Percentiles rank a stretch among this genome's conserved stretches.
Conservation (phyloP, 2,797 vertebrate genomes). For the Martes flavigula region DNA sequence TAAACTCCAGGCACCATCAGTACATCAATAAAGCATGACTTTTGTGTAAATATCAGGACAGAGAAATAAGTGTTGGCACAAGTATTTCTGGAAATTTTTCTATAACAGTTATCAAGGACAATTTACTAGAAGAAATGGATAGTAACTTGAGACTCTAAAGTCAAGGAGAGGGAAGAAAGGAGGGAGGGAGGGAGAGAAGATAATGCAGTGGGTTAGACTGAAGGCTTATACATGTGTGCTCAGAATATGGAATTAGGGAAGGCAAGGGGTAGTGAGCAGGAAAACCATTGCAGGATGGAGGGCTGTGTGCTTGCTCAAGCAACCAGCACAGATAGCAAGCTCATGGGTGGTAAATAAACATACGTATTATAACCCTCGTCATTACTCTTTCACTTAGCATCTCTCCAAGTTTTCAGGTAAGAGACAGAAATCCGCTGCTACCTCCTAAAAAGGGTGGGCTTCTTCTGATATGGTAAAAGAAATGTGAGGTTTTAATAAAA, state of each 20-base stretch:
- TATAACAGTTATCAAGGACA: neutral
- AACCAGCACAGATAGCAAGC: neutral
- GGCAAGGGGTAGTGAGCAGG: neutral
- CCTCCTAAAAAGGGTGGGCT: neutral
- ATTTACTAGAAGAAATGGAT: slow-evolving; percentile 55
- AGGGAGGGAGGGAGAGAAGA: neutral
- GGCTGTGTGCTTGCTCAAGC: neutral
- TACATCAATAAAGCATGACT: slow-evolving; percentile 47
- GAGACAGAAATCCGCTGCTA: neutral
- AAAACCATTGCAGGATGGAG: neutral
- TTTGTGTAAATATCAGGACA: slow-evolving; percentile 45
- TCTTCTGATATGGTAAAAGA: slow-evolving; percentile 24
- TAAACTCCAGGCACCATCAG: slow-evolving; percentile 36
- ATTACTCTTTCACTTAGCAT: neutral
- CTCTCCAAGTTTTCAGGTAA: neutral
- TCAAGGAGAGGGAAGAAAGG: neutral
- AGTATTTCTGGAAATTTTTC: slow-evolving; percentile 24
- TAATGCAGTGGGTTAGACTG: neutral
- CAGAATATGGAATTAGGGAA: neutral
- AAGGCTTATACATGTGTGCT: neutral
- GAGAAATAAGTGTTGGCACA: slow-evolving; percentile 17
- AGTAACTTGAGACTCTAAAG: slow-evolving; percentile 21
- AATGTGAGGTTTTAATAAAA: neutral
- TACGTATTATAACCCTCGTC: neutral
- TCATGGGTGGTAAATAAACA: neutral